phyloP scores from a whole-genome alignment of 1,140 invertebrate species.

The Diachasma alloeum region DNA sequence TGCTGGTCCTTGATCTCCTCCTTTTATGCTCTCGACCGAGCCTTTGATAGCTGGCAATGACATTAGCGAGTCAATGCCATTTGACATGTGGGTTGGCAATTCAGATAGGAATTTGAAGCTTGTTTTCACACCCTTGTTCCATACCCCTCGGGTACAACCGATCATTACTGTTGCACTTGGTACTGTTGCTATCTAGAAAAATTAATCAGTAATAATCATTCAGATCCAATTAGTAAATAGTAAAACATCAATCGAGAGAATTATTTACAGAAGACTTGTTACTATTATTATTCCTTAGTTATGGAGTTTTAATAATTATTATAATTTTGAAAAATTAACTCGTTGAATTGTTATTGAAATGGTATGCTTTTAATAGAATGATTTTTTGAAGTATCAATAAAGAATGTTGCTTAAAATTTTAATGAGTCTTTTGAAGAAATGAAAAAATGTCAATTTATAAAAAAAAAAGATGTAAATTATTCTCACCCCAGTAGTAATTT shows the following conservation, averaged over 20 bases:
- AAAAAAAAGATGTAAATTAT: background rate
- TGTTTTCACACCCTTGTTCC: constrained; percentile 35
- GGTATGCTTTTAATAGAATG: background rate
- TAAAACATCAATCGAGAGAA: background rate
- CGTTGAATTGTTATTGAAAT: background rate
- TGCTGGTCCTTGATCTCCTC: background rate
- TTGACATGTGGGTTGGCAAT: constrained; percentile 31
- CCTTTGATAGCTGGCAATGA: constrained; percentile 9
- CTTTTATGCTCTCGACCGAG: constrained; percentile 1
- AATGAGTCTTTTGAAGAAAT: too few relatives aligned
- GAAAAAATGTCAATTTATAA: background rate
- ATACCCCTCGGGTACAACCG: constrained; percentile 22
- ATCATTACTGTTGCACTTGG: constrained; percentile 30
- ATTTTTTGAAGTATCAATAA: background rate
- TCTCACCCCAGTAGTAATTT: constrained; percentile 45
- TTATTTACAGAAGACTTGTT: too few relatives aligned
- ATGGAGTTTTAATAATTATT: too few relatives aligned
- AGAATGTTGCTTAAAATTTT: too few relatives aligned
- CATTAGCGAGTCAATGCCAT: constrained; percentile 32
- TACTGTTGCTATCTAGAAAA: constrained; percentile 20
- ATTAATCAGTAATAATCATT: background rate
- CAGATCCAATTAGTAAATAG: background rate
- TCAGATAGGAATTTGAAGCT: constrained; percentile 36
- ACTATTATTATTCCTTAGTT: too few relatives aligned
- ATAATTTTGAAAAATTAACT: too few relatives aligned